phyloP scores from a whole-genome alignment of 2,113 vertebrate genomes.

The Notothenia rossii region DNA sequence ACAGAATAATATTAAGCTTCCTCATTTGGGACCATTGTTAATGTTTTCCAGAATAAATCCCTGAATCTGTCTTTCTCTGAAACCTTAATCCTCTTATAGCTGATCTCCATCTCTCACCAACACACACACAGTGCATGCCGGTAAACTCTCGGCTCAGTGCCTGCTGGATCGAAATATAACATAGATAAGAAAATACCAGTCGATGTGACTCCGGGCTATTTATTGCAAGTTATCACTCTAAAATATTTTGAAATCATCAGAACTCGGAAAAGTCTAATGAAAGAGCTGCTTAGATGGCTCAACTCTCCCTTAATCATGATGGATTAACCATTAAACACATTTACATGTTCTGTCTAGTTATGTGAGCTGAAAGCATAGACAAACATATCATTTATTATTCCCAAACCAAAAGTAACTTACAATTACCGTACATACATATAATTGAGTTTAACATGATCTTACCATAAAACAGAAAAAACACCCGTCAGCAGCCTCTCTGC shows the following conservation, averaged over 20 bases:
- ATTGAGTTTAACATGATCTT: no score
- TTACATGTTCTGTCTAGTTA: not conserved
- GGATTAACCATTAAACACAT: not conserved
- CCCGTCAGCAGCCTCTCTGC: no score
- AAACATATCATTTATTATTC: no score
- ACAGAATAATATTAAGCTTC: slow-evolving; percentile 25
- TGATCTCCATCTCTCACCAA: slow-evolving; percentile 19
- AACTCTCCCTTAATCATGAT: not conserved
- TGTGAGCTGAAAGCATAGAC: not conserved
- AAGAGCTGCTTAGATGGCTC: not conserved
- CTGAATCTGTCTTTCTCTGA: slow-evolving; percentile 59
- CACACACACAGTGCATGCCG: not conserved
- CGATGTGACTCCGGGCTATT: not conserved
- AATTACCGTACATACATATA: not conserved
- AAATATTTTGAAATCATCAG: not conserved
- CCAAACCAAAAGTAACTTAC: not conserved
- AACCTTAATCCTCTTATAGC: slow-evolving; percentile 75
- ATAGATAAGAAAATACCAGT: slow-evolving; percentile 9
- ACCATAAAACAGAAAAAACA: no score
- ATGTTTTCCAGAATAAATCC: slow-evolving; percentile 54
- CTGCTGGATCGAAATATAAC: no score
- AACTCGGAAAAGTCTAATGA: not conserved
- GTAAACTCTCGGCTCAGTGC: no score
- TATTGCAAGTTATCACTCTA: not conserved
- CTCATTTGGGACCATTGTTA: slow-evolving; percentile 19